Evolutionary conservation across 2,888 invertebrate genomes (phyloP).

Genomic region (Eupithecia centaureata): DNA sequence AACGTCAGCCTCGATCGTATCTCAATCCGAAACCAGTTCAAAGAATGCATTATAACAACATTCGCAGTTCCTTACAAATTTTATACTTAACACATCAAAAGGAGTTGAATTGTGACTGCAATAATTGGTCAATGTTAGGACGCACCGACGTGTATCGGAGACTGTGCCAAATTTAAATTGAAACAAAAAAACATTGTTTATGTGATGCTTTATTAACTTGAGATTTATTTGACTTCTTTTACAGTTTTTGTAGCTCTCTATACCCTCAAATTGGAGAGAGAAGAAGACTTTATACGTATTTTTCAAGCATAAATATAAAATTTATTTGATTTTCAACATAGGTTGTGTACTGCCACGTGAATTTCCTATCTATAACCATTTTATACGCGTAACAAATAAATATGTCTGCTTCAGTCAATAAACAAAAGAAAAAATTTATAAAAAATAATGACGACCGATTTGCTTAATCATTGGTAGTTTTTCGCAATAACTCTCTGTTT

Average conservation of each 20-base stretch:
- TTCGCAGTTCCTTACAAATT: constrained; percentile 55
- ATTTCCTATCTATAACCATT: background rate
- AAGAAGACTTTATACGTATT: background rate
- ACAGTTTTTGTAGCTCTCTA: too few species aligned
- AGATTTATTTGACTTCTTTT: constrained; percentile 69
- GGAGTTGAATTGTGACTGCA: constrained; percentile 57
- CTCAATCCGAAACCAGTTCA: constrained; percentile 47
- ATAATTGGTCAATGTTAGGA: constrained; percentile 63
- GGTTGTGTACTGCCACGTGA: background rate
- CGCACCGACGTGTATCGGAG: constrained; percentile 55
- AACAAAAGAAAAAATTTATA: background rate
- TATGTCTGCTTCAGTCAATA: background rate
- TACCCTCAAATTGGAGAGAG: background rate
- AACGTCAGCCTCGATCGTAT: constrained; percentile 28
- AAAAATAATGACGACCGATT: background rate
- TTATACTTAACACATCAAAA: constrained; percentile 65
- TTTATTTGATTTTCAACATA: background rate
- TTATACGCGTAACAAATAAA: background rate
- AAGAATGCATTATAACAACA: constrained; percentile 52
- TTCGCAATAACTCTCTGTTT: constrained; percentile 7
- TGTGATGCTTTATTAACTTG: constrained; percentile 71
- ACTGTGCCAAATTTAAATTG: constrained; percentile 72
- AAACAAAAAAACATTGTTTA: constrained; percentile 67
- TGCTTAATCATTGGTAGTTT: background rate
- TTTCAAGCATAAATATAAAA: too few species aligned